These are phyloP conservation scores for Sciurus vulgaris DNA, from an alignment of 2,797 vertebrate genomes.

Conservation along the genomic window DNA sequence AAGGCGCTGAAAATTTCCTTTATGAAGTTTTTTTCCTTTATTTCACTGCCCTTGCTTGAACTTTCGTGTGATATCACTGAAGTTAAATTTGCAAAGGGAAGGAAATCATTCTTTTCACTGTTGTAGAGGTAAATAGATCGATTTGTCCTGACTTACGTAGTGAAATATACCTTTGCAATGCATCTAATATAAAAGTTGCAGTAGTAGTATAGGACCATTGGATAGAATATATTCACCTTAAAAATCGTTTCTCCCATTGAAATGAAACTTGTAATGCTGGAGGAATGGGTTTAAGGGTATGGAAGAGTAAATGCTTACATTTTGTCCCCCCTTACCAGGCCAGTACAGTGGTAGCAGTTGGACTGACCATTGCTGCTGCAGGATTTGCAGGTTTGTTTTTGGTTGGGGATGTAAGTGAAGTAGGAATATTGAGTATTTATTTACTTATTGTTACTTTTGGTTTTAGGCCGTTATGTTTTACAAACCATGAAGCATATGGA, in stretches of 20 bases:
- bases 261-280: not conserved
- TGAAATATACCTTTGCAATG: not conserved
- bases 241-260: not conserved
- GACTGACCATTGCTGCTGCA: conserved; percentile 94
- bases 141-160: not conserved
- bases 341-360: conserved; percentile 94
- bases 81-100: not conserved
- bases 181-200: not conserved
- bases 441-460: conserved; percentile 70
- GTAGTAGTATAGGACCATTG: not conserved
- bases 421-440: not conserved
- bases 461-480: conserved; percentile 93
- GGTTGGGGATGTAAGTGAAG: not conserved
- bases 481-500: conserved; percentile 95
- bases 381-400: conserved; percentile 94
- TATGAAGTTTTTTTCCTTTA: not conserved
- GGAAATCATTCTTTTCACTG: not conserved
- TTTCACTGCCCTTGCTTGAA: not conserved
- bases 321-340: conserved; percentile 88
- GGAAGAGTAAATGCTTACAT: conserved; percentile 57
- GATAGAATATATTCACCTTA: not conserved
- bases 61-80: not conserved
- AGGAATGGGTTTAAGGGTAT: not conserved
- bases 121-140: not conserved
- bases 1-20: not conserved